Evolutionary conservation across 2,113 vertebrate genomes (phyloP).

Genomic region (Heterotilapia buettikoferi): DNA sequence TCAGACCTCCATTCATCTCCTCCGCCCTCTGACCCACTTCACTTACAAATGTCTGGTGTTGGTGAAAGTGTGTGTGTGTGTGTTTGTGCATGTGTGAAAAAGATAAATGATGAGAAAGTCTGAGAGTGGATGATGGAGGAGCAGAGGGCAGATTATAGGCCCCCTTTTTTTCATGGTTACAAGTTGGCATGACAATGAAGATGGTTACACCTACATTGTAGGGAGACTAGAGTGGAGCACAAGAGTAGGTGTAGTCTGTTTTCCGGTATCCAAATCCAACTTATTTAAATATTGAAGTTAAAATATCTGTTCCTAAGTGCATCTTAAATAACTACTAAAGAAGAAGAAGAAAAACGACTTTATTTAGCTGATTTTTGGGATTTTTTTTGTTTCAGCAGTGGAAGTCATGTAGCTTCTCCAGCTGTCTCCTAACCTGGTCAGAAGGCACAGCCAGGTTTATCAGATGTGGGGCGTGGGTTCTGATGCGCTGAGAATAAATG

Average conservation of each 20-base stretch:
- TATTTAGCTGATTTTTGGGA: background rate
- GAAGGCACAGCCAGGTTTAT: background rate
- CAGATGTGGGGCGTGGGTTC: background rate
- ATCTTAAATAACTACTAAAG: background rate
- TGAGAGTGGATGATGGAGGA: background rate
- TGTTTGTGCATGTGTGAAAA: background rate
- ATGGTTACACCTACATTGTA: background rate
- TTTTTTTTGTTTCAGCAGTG: background rate
- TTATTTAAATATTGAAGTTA: background rate
- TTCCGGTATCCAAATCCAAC: background rate
- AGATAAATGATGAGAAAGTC: background rate
- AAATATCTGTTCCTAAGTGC: background rate
- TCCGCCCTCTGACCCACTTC: conserved; percentile 66
- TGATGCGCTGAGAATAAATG: background rate
- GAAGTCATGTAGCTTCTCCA: background rate
- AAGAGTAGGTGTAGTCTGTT: background rate
- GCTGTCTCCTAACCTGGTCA: background rate
- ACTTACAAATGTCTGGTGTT: conserved; percentile 52
- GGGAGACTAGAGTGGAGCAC: background rate
- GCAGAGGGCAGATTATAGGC: background rate
- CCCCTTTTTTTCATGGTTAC: background rate
- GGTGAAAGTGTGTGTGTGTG: conserved; percentile 18
- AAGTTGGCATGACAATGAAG: background rate
- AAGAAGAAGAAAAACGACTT: background rate
- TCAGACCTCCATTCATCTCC: conserved; percentile 48